Conservation (phyloP, 2,888 invertebrate genomes). For the Pseudococcus jackbeardsleyi region DNA sequence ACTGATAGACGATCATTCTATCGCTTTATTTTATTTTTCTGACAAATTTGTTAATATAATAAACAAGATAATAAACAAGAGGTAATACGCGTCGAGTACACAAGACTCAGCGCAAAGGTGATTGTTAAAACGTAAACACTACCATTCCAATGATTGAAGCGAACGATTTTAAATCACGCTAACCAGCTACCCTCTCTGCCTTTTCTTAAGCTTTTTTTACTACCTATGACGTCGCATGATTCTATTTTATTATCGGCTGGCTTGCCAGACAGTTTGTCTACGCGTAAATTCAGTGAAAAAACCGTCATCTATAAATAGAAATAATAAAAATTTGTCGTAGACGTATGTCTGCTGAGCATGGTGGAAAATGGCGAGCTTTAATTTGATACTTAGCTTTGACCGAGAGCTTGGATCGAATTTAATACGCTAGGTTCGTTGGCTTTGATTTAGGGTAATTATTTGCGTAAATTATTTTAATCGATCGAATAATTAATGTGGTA, state of each 20-base stretch:
- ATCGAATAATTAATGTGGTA: background rate
- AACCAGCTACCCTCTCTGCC: background rate
- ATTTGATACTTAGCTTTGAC: background rate
- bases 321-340: background rate
- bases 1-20: slow-evolving; percentile 64
- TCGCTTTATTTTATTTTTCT: slow-evolving; percentile 63
- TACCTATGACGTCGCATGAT: background rate
- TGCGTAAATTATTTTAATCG: background rate
- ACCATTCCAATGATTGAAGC: slow-evolving; percentile 48
- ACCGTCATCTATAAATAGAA: background rate
- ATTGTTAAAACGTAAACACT: slow-evolving; percentile 32
- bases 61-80: slow-evolving; percentile 65
- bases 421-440: background rate
- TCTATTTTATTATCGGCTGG: slow-evolving; percentile 1
- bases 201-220: background rate
- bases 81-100: slow-evolving; percentile 34
- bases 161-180: slow-evolving; percentile 60
- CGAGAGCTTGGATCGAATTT: background rate
- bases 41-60: slow-evolving; percentile 65
- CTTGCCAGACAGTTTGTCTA: background rate
- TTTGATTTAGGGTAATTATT: slow-evolving; percentile 19
- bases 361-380: background rate
- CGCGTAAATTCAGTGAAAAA: slow-evolving; percentile 6
- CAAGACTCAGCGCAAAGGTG: background rate
- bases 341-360: background rate